Conservation (phyloP, 2,888 invertebrate genomes). For the Fragum fragum region DNA sequence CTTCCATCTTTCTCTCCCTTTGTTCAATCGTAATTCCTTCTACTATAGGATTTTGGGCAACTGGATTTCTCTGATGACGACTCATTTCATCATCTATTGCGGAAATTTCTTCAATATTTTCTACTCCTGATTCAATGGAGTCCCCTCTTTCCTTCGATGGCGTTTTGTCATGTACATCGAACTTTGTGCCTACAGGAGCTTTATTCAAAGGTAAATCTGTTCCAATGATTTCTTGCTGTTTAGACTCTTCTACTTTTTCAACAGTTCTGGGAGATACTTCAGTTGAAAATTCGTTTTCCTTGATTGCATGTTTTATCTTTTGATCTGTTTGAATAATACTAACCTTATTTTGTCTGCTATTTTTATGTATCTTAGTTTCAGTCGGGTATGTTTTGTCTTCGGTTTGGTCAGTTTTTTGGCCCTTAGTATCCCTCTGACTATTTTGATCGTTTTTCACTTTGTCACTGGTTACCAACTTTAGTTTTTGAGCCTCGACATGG, state of each 20-base stretch:
- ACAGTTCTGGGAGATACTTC: no score
- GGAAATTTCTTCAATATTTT: not conserved
- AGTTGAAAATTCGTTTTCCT: not conserved
- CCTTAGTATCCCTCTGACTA: not conserved
- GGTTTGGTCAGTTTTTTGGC: not conserved
- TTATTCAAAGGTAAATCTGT: conserved; percentile 20
- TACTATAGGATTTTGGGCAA: conserved; percentile 39
- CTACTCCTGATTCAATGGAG: not conserved
- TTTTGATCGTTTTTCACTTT: not conserved
- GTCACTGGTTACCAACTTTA: not conserved
- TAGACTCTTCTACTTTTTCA: not conserved
- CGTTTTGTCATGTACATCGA: not conserved
- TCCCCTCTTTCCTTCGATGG: not conserved
- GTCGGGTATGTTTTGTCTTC: not conserved
- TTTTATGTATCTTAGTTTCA: not conserved
- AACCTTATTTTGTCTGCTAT: not conserved
- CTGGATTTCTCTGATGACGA: not conserved
- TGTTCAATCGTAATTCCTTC: conserved; percentile 40
- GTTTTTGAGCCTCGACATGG: conserved; percentile 8
- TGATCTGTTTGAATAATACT: not conserved
- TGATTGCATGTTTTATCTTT: not conserved
- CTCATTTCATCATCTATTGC: not conserved
- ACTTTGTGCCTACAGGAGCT: conserved; percentile 33
- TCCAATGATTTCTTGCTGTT: not conserved
- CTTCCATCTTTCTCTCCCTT: conserved; percentile 18